Percentiles rank a stretch among this genome's conserved stretches.
phyloP scores from a whole-genome alignment of 2,113 vertebrate genomes.

The Eptatretus burgeri region DNA sequence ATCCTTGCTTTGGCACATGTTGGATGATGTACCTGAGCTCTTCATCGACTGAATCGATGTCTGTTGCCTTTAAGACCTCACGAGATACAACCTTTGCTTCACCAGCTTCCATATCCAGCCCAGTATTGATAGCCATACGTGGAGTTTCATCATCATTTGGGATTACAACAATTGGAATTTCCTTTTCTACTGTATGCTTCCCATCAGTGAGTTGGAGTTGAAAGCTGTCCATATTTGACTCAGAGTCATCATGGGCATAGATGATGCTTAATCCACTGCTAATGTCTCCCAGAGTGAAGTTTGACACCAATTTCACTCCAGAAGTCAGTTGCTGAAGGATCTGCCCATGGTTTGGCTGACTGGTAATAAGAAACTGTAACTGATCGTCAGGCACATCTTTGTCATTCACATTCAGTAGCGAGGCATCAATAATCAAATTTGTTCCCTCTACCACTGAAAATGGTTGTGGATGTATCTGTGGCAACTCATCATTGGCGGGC shows the following conservation, averaged over 20 bases:
- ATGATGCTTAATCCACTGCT: constrained; percentile 16
- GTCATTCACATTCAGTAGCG: constrained; percentile 16
- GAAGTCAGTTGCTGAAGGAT: constrained; percentile 16
- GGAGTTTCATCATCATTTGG: constrained; percentile 18
- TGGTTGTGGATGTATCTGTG: constrained; percentile 14
- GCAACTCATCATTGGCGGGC: constrained; percentile 18
- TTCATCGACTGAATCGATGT: constrained; percentile 18
- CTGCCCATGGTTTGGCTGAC: constrained; percentile 14
- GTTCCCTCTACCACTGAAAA: constrained; percentile 22
- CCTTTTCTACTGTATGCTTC: constrained; percentile 15
- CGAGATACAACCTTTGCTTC: constrained; percentile 16
- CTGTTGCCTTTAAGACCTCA: constrained; percentile 17
- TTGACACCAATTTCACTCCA: constrained; percentile 12
- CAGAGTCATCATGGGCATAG: constrained; percentile 22
- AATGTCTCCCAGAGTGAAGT: constrained; percentile 19
- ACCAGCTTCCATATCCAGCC: constrained; percentile 15
- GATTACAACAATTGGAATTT: constrained; percentile 16
- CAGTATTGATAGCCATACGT: constrained; percentile 15
- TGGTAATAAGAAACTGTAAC: constrained; percentile 16
- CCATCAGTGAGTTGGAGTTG: constrained; percentile 18
- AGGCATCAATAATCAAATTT: constrained; percentile 18
- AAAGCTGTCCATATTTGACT: constrained; percentile 19
- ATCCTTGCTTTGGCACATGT: constrained; percentile 15
- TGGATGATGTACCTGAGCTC: constrained; percentile 17
- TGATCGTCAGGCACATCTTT: constrained; percentile 16